Conservation (phyloP, 2,888 invertebrate genomes). For the Acrobasis consociella region DNA sequence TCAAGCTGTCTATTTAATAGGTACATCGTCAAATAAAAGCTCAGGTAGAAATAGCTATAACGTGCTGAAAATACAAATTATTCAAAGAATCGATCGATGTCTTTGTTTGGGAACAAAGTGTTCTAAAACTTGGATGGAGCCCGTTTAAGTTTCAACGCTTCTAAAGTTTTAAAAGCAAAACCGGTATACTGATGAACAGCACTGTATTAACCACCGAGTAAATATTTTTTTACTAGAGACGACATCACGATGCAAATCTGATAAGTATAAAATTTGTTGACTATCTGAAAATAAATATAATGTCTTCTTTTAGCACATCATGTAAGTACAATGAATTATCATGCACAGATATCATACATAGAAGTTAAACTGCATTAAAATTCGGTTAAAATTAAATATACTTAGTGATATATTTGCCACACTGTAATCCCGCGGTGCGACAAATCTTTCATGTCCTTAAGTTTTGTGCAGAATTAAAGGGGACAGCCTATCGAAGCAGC, state of each 20-base stretch:
- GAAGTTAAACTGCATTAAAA: too few relatives aligned
- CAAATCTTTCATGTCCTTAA: too few relatives aligned
- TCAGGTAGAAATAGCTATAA: background rate
- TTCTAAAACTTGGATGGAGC: constrained; percentile 13
- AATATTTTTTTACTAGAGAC: background rate
- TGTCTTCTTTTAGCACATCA: background rate
- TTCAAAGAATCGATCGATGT: constrained; percentile 9
- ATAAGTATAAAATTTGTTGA: background rate
- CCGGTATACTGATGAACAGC: background rate
- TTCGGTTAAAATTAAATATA: too few relatives aligned
- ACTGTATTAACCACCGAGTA: constrained; percentile 2
- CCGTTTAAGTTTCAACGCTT: constrained; percentile 16
- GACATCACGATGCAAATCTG: background rate
- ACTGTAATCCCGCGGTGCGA: too few relatives aligned
- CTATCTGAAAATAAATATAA: background rate
- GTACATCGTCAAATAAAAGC: background rate
- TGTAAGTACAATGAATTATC: too few relatives aligned
- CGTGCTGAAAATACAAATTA: constrained; percentile 2
- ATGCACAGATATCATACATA: too few relatives aligned
- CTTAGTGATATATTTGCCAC: too few relatives aligned
- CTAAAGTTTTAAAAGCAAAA: constrained; percentile 12
- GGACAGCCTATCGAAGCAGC: too few relatives aligned
- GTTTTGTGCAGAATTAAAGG: too few relatives aligned
- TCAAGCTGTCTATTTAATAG: background rate
- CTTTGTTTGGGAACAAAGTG: constrained; percentile 17